A percentile compares a stretch with the other conserved stretches of the same genome.
These are phyloP conservation scores for Wasmannia auropunctata DNA, from an alignment of 1,140 invertebrate species.

Conservation along the genomic window DNA sequence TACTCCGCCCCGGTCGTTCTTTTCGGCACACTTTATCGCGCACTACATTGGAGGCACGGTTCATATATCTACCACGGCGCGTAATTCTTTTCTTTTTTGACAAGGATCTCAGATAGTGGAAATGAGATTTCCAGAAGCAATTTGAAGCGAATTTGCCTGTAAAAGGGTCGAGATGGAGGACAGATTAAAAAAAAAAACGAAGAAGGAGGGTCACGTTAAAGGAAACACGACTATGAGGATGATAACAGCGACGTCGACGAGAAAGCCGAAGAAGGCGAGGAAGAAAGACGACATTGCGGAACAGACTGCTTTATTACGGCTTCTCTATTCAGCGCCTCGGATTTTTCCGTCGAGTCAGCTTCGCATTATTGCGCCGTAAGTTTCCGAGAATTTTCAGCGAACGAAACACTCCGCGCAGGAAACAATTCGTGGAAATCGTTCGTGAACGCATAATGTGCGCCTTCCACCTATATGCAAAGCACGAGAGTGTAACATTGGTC, in stretches of 20 bases:
- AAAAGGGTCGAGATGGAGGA: conserved; percentile 61
- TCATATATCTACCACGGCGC: not conserved
- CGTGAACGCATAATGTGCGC: not conserved
- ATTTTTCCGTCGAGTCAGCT: conserved; percentile 30
- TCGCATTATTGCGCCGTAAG: not conserved
- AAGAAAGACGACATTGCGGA: conserved; percentile 15
- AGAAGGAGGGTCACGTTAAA: conserved; percentile 27
- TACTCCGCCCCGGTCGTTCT: not conserved
- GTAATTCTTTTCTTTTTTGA: conserved; percentile 61
- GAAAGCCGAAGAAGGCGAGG: not conserved
- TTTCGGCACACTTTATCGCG: conserved; percentile 34
- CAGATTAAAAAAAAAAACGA: conserved; percentile 43
- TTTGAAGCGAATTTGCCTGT: conserved; percentile 70
- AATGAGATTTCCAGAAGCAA: conserved; percentile 74
- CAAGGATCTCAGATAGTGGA: conserved; percentile 44
- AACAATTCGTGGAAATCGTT: not conserved
- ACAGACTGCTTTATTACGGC: conserved; percentile 62
- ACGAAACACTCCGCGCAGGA: not conserved
- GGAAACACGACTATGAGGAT: conserved; percentile 17
- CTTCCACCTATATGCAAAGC: not conserved
- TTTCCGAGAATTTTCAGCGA: not conserved
- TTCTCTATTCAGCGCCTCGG: conserved; percentile 18
- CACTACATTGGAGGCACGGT: not conserved
- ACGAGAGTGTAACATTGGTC: not conserved
- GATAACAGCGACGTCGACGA: not conserved